Evolutionary conservation across 2,797 vertebrate genomes (phyloP), one percentile per base, ranked within the genome.

Genomic region (Zenarchopterus dispar): DNA sequence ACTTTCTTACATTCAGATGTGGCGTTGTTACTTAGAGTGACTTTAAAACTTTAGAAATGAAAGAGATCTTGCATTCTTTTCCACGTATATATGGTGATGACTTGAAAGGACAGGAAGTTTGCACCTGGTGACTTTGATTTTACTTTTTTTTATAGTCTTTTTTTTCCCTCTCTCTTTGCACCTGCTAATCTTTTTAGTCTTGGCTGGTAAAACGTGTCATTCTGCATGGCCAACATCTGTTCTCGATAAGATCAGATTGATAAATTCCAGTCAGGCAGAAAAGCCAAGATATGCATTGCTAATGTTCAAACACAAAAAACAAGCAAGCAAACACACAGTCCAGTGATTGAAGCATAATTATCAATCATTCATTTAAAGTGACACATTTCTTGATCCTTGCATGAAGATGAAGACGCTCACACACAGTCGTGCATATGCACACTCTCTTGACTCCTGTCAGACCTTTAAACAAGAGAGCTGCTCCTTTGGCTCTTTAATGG

Each of bases 401-500:
- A 58, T 69, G 41, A 72, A 56, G 42, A 73, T 8, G 1, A 62
- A 24, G 62, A 53, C 28, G 8, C 28, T 48, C 45, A 17, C 50
- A 50, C 26, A 50, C 55, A n/a, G n/a, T 18, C n/a, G 47, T 31
- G 50, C 68, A 28, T 21, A 16, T 36, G 16, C 56, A 56, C 62
- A 42, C 56, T 49, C 56, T 41, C 2, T 64, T 68, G 74, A 43
- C 66, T 60, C 44, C 51, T 70, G 70, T 70, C 72, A 73, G 45
- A 74, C 68, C 78, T 68, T 77, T 88, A 84, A 91, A 80, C 82
- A 84, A 75, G 80, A 80, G 82, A 84, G 81, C 78, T 67, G 79
- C 79, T 89, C 78, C 63, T 84, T 80, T 70, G 68, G 77, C 80
- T 78, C 49, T 59, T 80, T 92, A 90, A 92, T 92, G 85, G 80